Evolutionary conservation across 53 echinoderm and acorn worm genomes (phyloP).

Genomic region (Paracentrotus lividus): DNA sequence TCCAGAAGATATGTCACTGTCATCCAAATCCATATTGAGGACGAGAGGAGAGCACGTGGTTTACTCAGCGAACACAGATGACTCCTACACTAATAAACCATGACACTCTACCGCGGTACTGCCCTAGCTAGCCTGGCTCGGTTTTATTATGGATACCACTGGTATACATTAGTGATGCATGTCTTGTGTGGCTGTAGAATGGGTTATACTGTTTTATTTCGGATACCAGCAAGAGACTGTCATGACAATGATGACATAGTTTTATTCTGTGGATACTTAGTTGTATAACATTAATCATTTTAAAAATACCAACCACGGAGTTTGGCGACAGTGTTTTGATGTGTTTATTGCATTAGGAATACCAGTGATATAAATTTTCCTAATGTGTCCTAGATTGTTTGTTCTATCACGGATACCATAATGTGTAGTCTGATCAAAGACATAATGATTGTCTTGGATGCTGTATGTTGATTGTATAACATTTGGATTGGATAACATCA

Average conservation of each 20-base stretch:
- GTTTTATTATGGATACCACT: not conserved
- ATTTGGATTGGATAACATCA: too few relatives aligned
- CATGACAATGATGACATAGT: too few relatives aligned
- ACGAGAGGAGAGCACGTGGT: not conserved
- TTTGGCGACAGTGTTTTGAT: not conserved
- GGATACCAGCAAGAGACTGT: too few relatives aligned
- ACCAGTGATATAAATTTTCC: too few relatives aligned
- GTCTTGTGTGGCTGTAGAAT: too few relatives aligned
- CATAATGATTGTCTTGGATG: too few relatives aligned
- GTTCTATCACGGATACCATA: slow-evolving; percentile 3
- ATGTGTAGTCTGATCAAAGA: not conserved
- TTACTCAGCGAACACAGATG: not conserved
- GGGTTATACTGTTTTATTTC: too few relatives aligned
- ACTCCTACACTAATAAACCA: slow-evolving; percentile 17
- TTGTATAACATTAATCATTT: too few relatives aligned
- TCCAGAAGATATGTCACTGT: not conserved
- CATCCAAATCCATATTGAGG: not conserved
- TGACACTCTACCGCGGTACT: slow-evolving; percentile 7
- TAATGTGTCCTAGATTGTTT: not conserved
- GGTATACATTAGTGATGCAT: not conserved
- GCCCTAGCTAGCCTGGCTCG: not conserved
- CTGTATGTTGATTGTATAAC: too few relatives aligned
- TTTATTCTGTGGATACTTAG: too few relatives aligned
- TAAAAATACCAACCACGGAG: not conserved
- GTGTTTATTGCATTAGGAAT: not conserved